phyloP scores from a whole-genome alignment of 2,797 vertebrate genomes.

The Anabas testudineus region DNA sequence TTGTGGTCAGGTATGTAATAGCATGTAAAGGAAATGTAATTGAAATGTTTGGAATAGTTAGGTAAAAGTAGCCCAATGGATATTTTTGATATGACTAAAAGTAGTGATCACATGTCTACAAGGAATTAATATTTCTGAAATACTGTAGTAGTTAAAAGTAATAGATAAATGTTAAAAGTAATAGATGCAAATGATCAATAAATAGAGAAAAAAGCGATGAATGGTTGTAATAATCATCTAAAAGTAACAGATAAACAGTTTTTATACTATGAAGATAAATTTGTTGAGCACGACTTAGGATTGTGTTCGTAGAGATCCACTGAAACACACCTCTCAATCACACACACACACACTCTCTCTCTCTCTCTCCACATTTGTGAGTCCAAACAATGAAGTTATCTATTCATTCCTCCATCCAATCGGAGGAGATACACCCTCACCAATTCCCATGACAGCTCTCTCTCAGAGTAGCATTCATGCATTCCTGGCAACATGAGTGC shows the following conservation, averaged over 20 bases:
- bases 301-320: slow-evolving; percentile 47
- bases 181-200: too few relatives aligned
- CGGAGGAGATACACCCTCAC: slow-evolving; percentile 46
- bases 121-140: too few relatives aligned
- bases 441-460: slow-evolving; percentile 59
- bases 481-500: slow-evolving; percentile 60
- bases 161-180: too few relatives aligned
- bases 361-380: background rate
- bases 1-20: too few relatives aligned
- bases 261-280: slow-evolving; percentile 38
- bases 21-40: too few relatives aligned
- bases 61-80: too few relatives aligned
- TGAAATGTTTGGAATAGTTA: background rate
- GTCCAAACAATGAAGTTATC: slow-evolving; percentile 50
- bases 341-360: slow-evolving; percentile 3
- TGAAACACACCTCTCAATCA: slow-evolving; percentile 42
- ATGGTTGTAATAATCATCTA: too few relatives aligned
- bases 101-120: too few relatives aligned
- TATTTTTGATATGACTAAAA: too few relatives aligned
- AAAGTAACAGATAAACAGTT: background rate
- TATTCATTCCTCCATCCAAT: slow-evolving; percentile 50
- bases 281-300: slow-evolving; percentile 26
- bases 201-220: background rate
- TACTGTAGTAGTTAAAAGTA: too few relatives aligned
- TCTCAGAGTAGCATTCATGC: slow-evolving; percentile 60